Conservation (phyloP, 1,140 invertebrate genomes). For the Dendroctonus ponderosae region DNA sequence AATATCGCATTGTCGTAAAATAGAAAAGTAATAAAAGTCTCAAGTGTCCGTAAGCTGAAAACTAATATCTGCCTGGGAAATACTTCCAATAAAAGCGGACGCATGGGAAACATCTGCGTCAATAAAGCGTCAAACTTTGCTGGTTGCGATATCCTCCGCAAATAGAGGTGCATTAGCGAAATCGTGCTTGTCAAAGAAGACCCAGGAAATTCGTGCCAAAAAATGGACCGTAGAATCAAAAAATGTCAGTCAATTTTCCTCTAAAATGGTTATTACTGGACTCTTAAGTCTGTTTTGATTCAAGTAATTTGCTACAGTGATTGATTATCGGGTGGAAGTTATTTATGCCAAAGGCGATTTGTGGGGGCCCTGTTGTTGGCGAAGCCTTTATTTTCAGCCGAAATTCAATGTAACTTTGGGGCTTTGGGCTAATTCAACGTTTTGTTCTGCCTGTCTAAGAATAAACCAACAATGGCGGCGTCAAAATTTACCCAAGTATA, state of each 20-base stretch:
- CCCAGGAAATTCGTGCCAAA: background rate
- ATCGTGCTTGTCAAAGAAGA: background rate
- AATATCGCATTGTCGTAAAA: background rate
- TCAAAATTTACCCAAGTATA: background rate
- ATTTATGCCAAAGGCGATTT: constrained; percentile 5
- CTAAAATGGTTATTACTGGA: background rate
- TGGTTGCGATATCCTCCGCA: background rate
- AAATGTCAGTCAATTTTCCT: background rate
- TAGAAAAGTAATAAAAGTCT: constrained; percentile 19
- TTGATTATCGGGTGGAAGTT: constrained; percentile 6
- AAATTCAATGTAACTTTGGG: constrained; percentile 4
- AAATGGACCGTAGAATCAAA: background rate
- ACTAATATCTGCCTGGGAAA: constrained; percentile 21
- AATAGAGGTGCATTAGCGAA: constrained; percentile 6
- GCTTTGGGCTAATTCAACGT: constrained; percentile 1
- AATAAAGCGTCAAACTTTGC: constrained; percentile 17
- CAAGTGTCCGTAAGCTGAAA: constrained; percentile 18
- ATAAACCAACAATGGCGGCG: background rate
- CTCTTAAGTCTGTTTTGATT: constrained; percentile 4
- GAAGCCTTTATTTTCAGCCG: background rate
- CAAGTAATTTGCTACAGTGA: constrained; percentile 2
- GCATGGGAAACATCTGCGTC: constrained; percentile 14
- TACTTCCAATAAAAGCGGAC: constrained; percentile 20
- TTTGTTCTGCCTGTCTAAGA: constrained; percentile 1
- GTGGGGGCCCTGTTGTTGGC: background rate